A percentile compares a stretch with the other conserved stretches of the same genome.
phyloP scores from a whole-genome alignment of 2,888 invertebrate species.

The Meiosimyza decipiens region DNA sequence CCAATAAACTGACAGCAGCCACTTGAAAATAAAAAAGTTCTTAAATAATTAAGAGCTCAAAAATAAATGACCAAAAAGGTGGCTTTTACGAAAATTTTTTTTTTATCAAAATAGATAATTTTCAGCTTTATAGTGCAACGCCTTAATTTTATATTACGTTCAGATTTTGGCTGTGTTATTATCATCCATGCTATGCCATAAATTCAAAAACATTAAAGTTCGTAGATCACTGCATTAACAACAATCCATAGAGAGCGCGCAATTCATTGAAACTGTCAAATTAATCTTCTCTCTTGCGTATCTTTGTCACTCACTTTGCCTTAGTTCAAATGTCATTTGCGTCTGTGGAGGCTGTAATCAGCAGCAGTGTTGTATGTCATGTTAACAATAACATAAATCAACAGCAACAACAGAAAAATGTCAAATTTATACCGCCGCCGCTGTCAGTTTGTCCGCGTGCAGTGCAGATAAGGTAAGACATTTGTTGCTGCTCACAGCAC shows the following conservation, averaged over 20 bases:
- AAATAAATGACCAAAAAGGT: constrained; percentile 23
- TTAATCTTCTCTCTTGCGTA: constrained; percentile 1
- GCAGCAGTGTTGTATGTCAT: background rate
- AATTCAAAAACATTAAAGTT: too few species aligned
- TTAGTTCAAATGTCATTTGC: constrained; percentile 1
- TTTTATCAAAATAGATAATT: too few species aligned
- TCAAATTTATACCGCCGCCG: background rate
- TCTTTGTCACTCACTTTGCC: background rate
- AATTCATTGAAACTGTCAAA: constrained; percentile 24
- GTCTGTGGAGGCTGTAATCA: background rate
- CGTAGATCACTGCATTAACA: background rate
- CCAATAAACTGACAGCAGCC: constrained; percentile 20
- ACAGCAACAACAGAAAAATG: background rate
- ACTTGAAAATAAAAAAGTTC: constrained; percentile 25
- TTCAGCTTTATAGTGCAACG: too few species aligned
- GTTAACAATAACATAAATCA: constrained; percentile 18
- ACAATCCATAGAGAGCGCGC: background rate
- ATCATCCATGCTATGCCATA: too few species aligned
- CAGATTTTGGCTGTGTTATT: too few species aligned
- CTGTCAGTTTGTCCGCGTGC: background rate
- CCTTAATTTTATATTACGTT: too few species aligned
- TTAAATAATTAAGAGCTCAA: constrained; percentile 25
- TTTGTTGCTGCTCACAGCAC: background rate
- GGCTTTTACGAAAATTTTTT: background rate
- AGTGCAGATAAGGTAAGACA: constrained; percentile 7